These are phyloP conservation scores for Dolomedes plantarius DNA, from an alignment of 2,888 invertebrate species.

Conservation along the genomic window DNA sequence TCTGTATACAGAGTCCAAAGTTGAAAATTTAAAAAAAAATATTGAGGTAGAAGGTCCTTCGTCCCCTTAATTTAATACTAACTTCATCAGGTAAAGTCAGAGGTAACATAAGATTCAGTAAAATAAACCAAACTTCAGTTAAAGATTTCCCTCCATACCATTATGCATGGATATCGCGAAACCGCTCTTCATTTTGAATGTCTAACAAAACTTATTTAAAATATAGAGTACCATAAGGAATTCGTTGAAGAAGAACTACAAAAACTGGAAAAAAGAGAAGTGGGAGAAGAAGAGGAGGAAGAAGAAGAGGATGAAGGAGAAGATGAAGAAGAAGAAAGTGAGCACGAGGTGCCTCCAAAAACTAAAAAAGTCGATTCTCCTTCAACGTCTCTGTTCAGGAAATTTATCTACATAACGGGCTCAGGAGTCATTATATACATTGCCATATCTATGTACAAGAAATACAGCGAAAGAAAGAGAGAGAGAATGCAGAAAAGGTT, in stretches of 20 bases:
- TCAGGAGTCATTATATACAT: conserved; percentile 22
- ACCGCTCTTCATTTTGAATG: too few relatives aligned
- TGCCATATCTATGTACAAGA: conserved; percentile 12
- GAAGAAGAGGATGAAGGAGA: conserved; percentile 4
- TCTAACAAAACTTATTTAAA: too few relatives aligned
- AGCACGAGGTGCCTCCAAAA: neutral
- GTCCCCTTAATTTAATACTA: too few relatives aligned
- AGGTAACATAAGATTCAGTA: too few relatives aligned
- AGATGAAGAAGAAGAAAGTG: too few relatives aligned
- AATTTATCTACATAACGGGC: conserved; percentile 44
- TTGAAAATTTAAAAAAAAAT: too few relatives aligned
- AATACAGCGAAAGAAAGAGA: conserved; percentile 36
- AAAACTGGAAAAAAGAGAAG: conserved; percentile 21
- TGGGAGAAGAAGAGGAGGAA: neutral
- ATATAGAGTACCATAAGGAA: neutral
- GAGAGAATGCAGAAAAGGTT: conserved; percentile 54
- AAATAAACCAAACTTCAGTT: too few relatives aligned
- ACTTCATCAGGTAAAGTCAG: too few relatives aligned
- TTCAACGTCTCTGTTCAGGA: conserved; percentile 23
- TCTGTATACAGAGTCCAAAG: too few relatives aligned
- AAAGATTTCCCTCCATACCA: too few relatives aligned
- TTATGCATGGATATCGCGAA: too few relatives aligned
- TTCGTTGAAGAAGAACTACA: conserved; percentile 4
- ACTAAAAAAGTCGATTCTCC: neutral
- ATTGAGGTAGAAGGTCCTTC: too few relatives aligned